Evolutionary conservation across 2,888 invertebrate species (phyloP).

Genomic region (Chymomyza amoena): DNA sequence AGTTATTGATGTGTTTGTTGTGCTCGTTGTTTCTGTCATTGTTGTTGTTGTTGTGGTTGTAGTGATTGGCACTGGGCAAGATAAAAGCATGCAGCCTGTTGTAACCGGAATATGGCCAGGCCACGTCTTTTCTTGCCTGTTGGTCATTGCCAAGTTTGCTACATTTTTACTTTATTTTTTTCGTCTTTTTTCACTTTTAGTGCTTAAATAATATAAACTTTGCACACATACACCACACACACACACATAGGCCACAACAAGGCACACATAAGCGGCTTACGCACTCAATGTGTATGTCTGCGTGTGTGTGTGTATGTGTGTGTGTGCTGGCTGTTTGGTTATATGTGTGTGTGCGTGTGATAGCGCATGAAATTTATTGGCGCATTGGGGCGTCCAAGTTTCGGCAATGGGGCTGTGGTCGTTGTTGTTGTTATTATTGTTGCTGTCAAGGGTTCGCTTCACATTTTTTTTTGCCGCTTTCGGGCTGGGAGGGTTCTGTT

Average conservation of each 20-base stretch:
- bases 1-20: conserved; percentile 47
- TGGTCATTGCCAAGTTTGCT: conserved; percentile 41
- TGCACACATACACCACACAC: conserved; percentile 14
- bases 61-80: conserved; percentile 50
- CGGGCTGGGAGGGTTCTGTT: neutral
- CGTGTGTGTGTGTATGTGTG: conserved; percentile 36
- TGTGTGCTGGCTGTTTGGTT: conserved; percentile 14
- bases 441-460: conserved; percentile 48
- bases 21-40: neutral
- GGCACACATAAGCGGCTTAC: conserved; percentile 58
- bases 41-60: conserved; percentile 45
- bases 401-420: conserved; percentile 30
- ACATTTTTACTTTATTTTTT: conserved; percentile 19
- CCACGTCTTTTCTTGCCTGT: conserved; percentile 20
- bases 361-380: conserved; percentile 71
- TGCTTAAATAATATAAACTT: conserved; percentile 63
- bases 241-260: neutral
- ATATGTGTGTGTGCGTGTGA: conserved; percentile 56
- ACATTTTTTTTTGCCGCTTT: conserved; percentile 32
- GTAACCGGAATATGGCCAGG: neutral
- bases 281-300: conserved; percentile 33
- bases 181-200: conserved; percentile 35
- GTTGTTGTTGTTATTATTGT: conserved; percentile 33
- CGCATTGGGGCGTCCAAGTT: conserved; percentile 52
- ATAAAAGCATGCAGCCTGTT: conserved; percentile 38